Base-by-base conservation (phyloP, 2,797 vertebrate genomes). In the Pogoniulus pusillus region DNA sequence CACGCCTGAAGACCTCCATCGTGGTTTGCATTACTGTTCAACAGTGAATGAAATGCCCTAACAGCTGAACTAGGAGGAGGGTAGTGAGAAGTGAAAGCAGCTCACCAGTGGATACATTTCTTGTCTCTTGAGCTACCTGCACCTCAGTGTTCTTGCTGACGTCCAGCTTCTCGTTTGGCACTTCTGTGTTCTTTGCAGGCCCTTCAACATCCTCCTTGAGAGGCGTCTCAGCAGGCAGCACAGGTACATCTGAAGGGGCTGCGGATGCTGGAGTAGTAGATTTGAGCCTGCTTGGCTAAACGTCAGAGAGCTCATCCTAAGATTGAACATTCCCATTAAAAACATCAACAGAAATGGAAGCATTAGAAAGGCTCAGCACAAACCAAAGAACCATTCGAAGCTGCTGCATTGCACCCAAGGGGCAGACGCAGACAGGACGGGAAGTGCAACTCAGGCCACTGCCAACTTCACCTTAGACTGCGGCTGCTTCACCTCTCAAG, bases 241-340 rank as follows among this genome's bases (percentile, higher is more conserved):
- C 94, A 70, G 97, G 96, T 49, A 96, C 96, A 62, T 98, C 98
- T 14, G 98, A 98, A 66, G 97, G 90, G 57, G 97, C 87, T 13
- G 96, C 89, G 78, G 97, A 98, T 49, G 91, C 91, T 65, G 97
- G 98, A 12, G 97, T 98, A 39, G 94, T 96, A 37, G 98, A 98
- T 92, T 97, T 87, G 98, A 98, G 78, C 97, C 98, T 82, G 96
- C 87, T 32, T 95, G 97, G 95, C 97, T 98, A 18, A 18, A 96
- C 85, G 62, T 96, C 97, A 77, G 98, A 97, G 89, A 99, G 96
- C 93, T 99, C 99, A 98, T 99, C 99, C 99, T 99, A 97, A 73
- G 97, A 90, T 54, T 23, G 54, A 68, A 60, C 39, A 37, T 88
- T 15, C 37, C 9, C 63, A 51, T 74, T 12, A 30, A 51, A 59